Base-by-base conservation (phyloP, 2,113 vertebrate species). In the Oenanthe oenanthe region DNA sequence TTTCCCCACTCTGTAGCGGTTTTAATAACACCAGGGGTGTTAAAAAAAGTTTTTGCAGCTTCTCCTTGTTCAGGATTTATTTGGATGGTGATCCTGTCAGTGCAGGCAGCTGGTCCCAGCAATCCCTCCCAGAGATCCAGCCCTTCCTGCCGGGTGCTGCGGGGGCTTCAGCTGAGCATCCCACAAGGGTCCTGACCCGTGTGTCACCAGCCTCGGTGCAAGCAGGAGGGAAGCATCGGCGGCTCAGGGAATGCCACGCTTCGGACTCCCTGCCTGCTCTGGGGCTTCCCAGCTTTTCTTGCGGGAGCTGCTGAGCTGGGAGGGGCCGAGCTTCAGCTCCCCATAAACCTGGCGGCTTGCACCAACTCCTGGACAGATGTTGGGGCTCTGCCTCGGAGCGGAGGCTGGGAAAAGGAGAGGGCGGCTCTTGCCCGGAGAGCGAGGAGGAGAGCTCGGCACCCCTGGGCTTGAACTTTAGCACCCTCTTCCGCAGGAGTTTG, bases 291-390 rank as follows among this genome's bases (percentile, higher is more conserved):
- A 73, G 89, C 65, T 75, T 92, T 80, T 92, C 92, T 95, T 94
- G 65, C 94, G 92, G 60, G 96, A 96, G 89, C 88, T 24, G 62
- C 89, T 43, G 92, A 88, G 72, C 91, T 92, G 96, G 97, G 97
- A 95, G 97, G 97, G 96, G 95, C 95, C 8, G 91, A 72, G 63
- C 57, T 73, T 66, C 65, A 2, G 88, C 96, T 96, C 95, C 96
- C 95, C 96, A 96, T 97, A 97, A 97, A 97, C 97, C 96, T 97
- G 94, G 93, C 62, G 32, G 95, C 87, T 76, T 45, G 76, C 76
- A 79, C 74, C 77, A 65, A 53, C 50, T 94, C 94, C 95, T 58
- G 19, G 85, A 71, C 97, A 97, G 97, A 96, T 97, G 97, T 94
- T 95, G 72, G 81, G 95, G 91, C 70, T 75, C 72, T 88, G 89